These are phyloP conservation scores for Tragelaphus buxtoni DNA, from an alignment of 2,113 vertebrate genomes.

Conservation along the genomic window DNA sequence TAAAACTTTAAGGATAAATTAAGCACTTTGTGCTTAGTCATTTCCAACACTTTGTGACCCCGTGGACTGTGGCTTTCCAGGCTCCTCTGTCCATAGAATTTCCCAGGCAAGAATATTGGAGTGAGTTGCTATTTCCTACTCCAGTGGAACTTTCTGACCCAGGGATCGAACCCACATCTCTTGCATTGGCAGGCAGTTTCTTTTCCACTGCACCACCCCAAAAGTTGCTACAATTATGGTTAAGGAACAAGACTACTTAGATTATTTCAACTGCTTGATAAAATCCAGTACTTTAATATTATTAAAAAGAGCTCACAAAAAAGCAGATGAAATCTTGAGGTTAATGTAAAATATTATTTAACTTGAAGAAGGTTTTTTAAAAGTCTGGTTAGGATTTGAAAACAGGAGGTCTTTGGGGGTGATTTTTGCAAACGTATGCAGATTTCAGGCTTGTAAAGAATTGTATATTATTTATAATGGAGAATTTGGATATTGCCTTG, in stretches of 20 bases:
- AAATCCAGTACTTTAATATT: background rate
- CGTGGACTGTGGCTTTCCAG: background rate
- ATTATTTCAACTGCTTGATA: background rate
- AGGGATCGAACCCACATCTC: background rate
- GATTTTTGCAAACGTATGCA: conserved; percentile 53
- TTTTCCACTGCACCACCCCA: background rate
- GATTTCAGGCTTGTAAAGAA: conserved; percentile 43
- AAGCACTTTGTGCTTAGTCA: background rate
- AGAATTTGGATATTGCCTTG: conserved; percentile 61
- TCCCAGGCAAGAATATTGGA: background rate
- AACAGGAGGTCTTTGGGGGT: background rate
- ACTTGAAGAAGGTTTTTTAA: background rate
- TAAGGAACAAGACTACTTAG: background rate
- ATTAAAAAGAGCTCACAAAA: background rate
- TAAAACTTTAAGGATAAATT: background rate
- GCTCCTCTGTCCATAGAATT: background rate
- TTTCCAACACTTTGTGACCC: background rate
- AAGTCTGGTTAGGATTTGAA: conserved; percentile 6
- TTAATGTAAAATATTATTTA: background rate
- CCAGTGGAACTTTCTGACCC: background rate
- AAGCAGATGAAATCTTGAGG: background rate
- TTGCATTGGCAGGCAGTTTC: background rate
- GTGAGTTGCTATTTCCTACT: background rate
- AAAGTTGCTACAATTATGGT: background rate
- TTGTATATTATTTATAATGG: conserved; percentile 48